These are phyloP conservation scores for Engystomops pustulosus DNA, from an alignment of 2,113 vertebrate genomes.

Conservation along the genomic window DNA sequence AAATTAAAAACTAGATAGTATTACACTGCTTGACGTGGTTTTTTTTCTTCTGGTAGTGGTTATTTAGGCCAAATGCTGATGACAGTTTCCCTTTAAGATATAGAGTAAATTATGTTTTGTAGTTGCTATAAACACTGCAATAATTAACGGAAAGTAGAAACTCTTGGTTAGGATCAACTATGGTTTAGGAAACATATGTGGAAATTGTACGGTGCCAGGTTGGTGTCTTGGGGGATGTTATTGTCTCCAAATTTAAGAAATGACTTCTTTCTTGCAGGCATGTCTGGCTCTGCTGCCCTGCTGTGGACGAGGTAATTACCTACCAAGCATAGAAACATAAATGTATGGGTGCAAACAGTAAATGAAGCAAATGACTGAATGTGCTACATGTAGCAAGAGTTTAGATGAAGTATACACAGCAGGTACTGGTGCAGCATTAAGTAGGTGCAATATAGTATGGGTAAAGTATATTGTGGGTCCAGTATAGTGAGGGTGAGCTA, in stretches of 20 bases:
- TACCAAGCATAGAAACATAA: no score
- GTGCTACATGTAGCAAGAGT: not conserved
- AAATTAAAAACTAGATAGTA: not conserved
- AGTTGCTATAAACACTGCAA: no score
- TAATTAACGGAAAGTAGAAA: no score
- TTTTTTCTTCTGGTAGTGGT: no score
- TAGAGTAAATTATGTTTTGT: no score
- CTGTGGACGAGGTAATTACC: slow-evolving; percentile 73
- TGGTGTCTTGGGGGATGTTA: not conserved
- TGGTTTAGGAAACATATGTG: no score
- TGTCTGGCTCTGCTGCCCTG: slow-evolving; percentile 92
- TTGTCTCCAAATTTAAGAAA: not conserved
- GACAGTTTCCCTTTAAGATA: no score
- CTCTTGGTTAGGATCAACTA: not conserved
- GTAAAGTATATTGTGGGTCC: not conserved
- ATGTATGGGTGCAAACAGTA: no score
- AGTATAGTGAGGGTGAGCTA: not conserved
- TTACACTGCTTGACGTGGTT: no score
- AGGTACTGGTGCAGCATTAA: not conserved
- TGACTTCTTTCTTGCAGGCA: slow-evolving; percentile 72
- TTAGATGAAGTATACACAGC: no score
- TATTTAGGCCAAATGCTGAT: no score
- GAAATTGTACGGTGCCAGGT: not conserved
- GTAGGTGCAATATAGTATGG: not conserved
- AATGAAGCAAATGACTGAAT: no score